Conservation (phyloP, 2,797 vertebrate genomes). For the Parauchenoglanis punctatus region DNA sequence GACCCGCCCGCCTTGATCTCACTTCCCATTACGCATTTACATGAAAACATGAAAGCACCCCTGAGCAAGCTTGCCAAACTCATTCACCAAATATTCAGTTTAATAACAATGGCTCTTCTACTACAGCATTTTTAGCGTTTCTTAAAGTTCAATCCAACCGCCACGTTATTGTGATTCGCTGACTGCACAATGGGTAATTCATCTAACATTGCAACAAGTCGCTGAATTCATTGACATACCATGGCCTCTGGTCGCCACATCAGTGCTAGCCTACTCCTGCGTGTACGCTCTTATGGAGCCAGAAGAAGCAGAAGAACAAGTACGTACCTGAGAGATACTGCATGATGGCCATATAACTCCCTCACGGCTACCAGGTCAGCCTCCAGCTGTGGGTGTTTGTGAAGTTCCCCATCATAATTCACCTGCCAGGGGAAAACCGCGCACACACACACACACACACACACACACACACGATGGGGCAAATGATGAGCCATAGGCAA, state of each 20-base stretch:
- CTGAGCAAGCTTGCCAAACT: neutral
- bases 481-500: constrained; percentile 15
- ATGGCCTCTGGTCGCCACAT: too few species aligned
- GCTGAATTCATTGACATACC: too few species aligned
- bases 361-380: constrained; percentile 86
- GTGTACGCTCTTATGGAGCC: neutral
- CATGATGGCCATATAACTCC: constrained; percentile 84
- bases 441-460: constrained; percentile 28
- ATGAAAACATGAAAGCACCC: neutral
- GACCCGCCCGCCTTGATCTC: neutral
- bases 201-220: too few species aligned
- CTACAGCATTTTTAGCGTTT: neutral
- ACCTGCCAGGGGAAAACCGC: constrained; percentile 68
- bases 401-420: constrained; percentile 86
- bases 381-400: constrained; percentile 86
- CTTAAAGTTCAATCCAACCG: neutral
- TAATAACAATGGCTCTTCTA: neutral
- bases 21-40: neutral
- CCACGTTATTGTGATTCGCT: neutral
- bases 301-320: constrained; percentile 8
- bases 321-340: constrained; percentile 89
- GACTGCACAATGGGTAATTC: too few species aligned
- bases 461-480: constrained; percentile 24
- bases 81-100: neutral
- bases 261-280: too few species aligned